Conservation (phyloP, 1,140 invertebrate genomes). For the Pantala flavescens region DNA sequence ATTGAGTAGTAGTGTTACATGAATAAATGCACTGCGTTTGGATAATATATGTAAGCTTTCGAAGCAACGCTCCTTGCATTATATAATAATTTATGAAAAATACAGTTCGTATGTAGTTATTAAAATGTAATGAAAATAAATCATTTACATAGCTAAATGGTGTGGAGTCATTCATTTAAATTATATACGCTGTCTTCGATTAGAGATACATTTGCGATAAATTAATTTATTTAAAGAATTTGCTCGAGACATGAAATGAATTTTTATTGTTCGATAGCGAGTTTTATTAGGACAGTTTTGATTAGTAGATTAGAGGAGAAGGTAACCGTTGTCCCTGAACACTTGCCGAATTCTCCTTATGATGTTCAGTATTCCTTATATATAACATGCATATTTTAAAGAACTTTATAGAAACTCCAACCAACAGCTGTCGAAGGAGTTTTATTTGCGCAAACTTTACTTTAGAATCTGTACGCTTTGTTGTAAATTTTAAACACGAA, state of each 20-base stretch:
- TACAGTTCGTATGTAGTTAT: not conserved
- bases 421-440: not conserved
- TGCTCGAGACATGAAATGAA: not conserved
- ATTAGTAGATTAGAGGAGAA: not conserved
- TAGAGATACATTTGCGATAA: not conserved
- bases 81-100: slow-evolving; percentile 3
- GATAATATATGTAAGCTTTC: not conserved
- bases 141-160: not conserved
- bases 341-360: too few relatives aligned
- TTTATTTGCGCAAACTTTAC: not conserved
- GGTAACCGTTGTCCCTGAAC: not conserved
- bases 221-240: not conserved
- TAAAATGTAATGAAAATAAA: not conserved
- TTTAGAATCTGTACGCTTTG: slow-evolving; percentile 17
- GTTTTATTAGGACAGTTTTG: not conserved
- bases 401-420: too few relatives aligned
- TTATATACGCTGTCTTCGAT: too few relatives aligned
- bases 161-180: too few relatives aligned
- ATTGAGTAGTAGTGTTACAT: not conserved
- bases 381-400: too few relatives aligned
- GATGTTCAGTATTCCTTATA: too few relatives aligned
- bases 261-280: not conserved
- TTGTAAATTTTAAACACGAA: slow-evolving; percentile 15
- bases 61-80: not conserved
- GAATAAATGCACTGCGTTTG: not conserved